A percentile compares a stretch with the other conserved stretches of the same genome.
These are phyloP conservation scores for Phania funesta DNA, from an alignment of 2,888 invertebrate genomes.

Conservation along the genomic window DNA sequence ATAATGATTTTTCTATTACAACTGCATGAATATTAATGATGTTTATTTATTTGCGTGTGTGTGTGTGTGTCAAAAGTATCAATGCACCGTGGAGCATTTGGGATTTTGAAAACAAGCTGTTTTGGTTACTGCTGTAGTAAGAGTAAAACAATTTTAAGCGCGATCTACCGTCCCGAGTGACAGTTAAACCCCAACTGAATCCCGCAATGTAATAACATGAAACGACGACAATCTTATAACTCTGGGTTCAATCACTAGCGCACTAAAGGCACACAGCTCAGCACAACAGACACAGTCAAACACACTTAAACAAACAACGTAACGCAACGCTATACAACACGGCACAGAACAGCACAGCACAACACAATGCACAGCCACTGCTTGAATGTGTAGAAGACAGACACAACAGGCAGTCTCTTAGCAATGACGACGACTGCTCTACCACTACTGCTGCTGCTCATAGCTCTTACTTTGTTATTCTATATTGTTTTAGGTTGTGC, in stretches of 20 bases:
- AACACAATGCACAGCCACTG: constrained; percentile 56
- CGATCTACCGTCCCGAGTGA: constrained; percentile 81
- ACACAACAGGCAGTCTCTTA: constrained; percentile 56
- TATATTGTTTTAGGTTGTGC: background rate
- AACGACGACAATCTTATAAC: constrained; percentile 69
- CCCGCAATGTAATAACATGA: constrained; percentile 77
- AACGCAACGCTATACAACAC: constrained; percentile 52
- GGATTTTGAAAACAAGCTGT: constrained; percentile 74
- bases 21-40: too few species aligned
- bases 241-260: constrained; percentile 63
- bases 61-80: constrained; percentile 52
- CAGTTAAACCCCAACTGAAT: constrained; percentile 82
- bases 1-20: constrained; percentile 25
- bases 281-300: constrained; percentile 37
- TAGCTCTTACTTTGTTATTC: constrained; percentile 65
- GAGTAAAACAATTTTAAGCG: constrained; percentile 71
- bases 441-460: constrained; percentile 68
- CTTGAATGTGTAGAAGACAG: constrained; percentile 41
- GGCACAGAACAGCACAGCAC: constrained; percentile 52
- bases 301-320: constrained; percentile 65
- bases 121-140: constrained; percentile 60
- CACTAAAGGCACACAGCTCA: constrained; percentile 35
- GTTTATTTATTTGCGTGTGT: background rate
- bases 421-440: constrained; percentile 37
- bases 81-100: constrained; percentile 78